These are phyloP conservation scores for Cyrtodaria siliqua DNA, from an alignment of 2,888 invertebrate species.

Conservation along the genomic window DNA sequence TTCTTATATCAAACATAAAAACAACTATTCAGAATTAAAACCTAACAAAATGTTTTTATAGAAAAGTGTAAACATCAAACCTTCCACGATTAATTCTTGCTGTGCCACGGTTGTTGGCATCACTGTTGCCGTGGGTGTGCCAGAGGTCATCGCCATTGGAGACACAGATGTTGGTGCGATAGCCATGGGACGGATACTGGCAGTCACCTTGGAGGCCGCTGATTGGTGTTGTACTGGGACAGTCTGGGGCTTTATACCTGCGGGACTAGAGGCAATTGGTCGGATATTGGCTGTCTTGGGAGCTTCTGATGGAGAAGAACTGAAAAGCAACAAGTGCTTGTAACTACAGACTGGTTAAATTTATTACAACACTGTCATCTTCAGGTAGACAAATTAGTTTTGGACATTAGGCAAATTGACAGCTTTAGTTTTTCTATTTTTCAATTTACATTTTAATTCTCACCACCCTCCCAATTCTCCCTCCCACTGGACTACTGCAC, in stretches of 20 bases:
- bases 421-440: too few relatives aligned
- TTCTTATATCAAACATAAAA: too few relatives aligned
- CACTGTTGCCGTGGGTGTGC: constrained; percentile 84
- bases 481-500: too few relatives aligned
- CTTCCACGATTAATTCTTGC: constrained; percentile 69
- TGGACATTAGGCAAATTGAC: too few relatives aligned
- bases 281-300: constrained; percentile 95
- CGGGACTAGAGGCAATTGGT: constrained; percentile 93
- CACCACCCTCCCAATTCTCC: too few relatives aligned
- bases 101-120: constrained; percentile 83
- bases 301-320: constrained; percentile 86
- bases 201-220: constrained; percentile 91
- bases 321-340: too few relatives aligned
- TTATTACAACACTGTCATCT: too few relatives aligned
- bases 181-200: constrained; percentile 96
- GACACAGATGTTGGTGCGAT: constrained; percentile 87
- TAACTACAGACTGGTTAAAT: too few relatives aligned
- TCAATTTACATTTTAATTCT: too few relatives aligned
- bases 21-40: too few relatives aligned
- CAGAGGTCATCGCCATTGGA: constrained; percentile 66
- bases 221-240: constrained; percentile 77
- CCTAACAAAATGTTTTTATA: too few relatives aligned
- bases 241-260: constrained; percentile 75
- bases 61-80: constrained; percentile 45
- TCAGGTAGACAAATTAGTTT: too few relatives aligned